Evolutionary conservation across 2,888 invertebrate genomes (phyloP), one percentile per base, ranked within the genome.

Genomic region (Dryobotodes eremita): DNA sequence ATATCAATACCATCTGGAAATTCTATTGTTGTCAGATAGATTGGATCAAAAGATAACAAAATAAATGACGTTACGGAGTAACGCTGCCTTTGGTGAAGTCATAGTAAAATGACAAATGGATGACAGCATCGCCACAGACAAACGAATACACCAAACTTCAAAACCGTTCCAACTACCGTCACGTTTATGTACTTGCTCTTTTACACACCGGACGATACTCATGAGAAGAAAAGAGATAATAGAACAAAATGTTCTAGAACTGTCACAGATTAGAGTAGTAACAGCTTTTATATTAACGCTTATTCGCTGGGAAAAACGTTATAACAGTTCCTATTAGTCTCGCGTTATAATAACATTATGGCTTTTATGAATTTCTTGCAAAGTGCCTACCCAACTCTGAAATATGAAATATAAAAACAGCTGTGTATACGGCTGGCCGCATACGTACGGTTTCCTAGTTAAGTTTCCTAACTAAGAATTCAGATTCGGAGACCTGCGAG

Each of bases 1-100:
- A 86, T 84, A 87, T 87, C 73, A 81, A 84, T 84, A 92, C 89
- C 92, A 93, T 92, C 92, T 93, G 92, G 92, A 92, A 80, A 81
- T 83, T 83, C 82, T 85, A 72, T 84, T 86, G 85, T 86, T 82
- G 82, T 90, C 85, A 83, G 85, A 75, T 83, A 80, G 71, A 83
- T 77, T 73, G 77, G 79, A 85, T 78, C 79, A 82, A 84, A 85
- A 85, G 81, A 86, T 86, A 89, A 78, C 82, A 86, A 85, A 83
- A 65, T 79, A 55, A 61, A 78, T 88, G 84, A 90, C 89, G 90
- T 89, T 82, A 79, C 68, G 78, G 36, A 71, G 71, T 71, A 53
- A 66, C 50, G 59, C 77, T 72, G 68, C 77, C 50, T 69, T 65
- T 68, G 75, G 15, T 59, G 68, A 66, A 71, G 57, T 66, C 71